Conservation (phyloP, 1,140 invertebrate species). For the Leptinotarsa undecemlineata region DNA sequence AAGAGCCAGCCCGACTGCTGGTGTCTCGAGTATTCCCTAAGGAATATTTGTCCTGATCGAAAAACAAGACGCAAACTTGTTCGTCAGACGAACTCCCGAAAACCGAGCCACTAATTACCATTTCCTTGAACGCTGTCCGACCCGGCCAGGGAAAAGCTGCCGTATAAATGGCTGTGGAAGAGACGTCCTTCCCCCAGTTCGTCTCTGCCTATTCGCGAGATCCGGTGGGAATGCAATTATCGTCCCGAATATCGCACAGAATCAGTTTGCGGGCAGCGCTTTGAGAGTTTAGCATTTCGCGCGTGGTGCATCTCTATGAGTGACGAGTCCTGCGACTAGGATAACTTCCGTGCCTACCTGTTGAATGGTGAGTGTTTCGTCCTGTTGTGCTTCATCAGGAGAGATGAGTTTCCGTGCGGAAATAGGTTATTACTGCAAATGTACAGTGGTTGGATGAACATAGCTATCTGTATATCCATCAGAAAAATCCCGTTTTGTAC, state of each 20-base stretch:
- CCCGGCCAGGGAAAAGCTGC: background rate
- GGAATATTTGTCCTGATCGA: too few species aligned
- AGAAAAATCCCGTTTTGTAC: background rate
- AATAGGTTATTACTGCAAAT: too few species aligned
- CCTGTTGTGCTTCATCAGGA: background rate
- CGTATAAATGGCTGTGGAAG: conserved; percentile 9
- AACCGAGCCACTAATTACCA: background rate
- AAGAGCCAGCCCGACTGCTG: too few species aligned
- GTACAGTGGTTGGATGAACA: too few species aligned
- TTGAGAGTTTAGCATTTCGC: background rate
- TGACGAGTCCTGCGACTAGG: background rate
- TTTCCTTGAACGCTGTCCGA: background rate
- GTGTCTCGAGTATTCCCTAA: too few species aligned
- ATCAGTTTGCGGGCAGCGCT: conserved; percentile 11
- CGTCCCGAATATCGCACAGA: background rate
- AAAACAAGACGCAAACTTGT: too few species aligned
- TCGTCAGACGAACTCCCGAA: too few species aligned
- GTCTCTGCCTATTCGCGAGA: conserved; percentile 18
- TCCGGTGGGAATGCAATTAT: conserved; percentile 6
- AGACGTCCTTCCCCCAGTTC: conserved; percentile 10
- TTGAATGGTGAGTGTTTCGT: conserved; percentile 12
- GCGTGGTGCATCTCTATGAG: background rate
- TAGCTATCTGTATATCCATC: background rate
- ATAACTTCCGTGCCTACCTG: background rate
- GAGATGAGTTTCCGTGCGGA: too few species aligned